Conservation (phyloP, 35 echinoderm and acorn worm genomes). For the Eucidaris tribuloides region DNA sequence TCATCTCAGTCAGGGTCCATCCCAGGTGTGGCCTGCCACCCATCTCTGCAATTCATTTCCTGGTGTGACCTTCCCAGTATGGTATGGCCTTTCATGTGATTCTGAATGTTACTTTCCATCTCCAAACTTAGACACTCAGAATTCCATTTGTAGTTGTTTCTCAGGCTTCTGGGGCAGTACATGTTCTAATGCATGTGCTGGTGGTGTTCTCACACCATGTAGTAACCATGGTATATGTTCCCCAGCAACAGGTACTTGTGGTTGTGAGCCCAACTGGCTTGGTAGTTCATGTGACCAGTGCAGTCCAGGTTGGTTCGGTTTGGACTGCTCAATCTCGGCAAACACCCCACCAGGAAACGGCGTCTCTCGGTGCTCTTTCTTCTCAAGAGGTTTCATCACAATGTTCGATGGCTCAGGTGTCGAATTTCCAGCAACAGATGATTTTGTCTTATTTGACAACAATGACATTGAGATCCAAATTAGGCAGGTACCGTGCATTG, state of each 20-base stretch:
- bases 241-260: slow-evolving; percentile 40
- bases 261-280: slow-evolving; percentile 70
- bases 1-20: not conserved
- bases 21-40: slow-evolving; percentile 41
- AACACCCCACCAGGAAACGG: not conserved
- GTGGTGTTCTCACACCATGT: slow-evolving; percentile 56
- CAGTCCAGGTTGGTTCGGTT: slow-evolving; percentile 66
- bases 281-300: slow-evolving; percentile 40
- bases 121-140: not conserved
- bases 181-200: slow-evolving; percentile 47
- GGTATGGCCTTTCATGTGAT: slow-evolving; percentile 56
- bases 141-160: slow-evolving; percentile 42
- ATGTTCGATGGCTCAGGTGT: slow-evolving; percentile 77
- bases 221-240: slow-evolving; percentile 61
- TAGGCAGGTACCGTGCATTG: slow-evolving; percentile 59
- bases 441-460: slow-evolving; percentile 55
- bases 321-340: slow-evolving; percentile 65
- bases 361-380: slow-evolving; percentile 43
- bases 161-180: slow-evolving; percentile 66
- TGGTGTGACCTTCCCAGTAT: slow-evolving; percentile 64
- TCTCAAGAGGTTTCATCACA: slow-evolving; percentile 67
- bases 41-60: slow-evolving; percentile 47
- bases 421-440: slow-evolving; percentile 53
- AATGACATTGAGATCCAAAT: slow-evolving; percentile 49
- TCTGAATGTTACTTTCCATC: slow-evolving; percentile 54